Percentiles rank a stretch among this genome's conserved stretches.
These are phyloP conservation scores for Eolophus roseicapilla DNA, from an alignment of 2,113 vertebrate species.

Conservation along the genomic window DNA sequence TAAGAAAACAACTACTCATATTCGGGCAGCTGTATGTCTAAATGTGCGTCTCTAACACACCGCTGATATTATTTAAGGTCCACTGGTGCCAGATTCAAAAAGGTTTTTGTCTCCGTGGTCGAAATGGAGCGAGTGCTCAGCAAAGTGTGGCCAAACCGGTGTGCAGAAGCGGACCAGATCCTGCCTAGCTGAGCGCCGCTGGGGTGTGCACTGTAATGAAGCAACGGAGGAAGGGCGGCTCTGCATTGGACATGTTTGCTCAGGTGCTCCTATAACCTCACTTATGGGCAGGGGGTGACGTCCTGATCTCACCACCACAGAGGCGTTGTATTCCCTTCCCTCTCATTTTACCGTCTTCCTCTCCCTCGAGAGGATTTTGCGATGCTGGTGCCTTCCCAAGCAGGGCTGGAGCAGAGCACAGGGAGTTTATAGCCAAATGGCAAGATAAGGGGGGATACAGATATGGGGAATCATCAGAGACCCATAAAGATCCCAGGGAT, in stretches of 20 bases:
- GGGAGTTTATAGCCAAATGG: neutral
- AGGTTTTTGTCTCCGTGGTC: conserved; percentile 87
- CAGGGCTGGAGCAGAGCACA: neutral
- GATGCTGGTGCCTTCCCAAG: rapidly evolving
- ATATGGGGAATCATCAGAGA: neutral
- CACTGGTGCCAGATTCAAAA: conserved; percentile 49
- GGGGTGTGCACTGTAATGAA: conserved; percentile 79
- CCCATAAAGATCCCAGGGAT: neutral
- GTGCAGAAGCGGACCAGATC: conserved; percentile 85
- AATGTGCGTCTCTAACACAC: neutral
- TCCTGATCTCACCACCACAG: neutral
- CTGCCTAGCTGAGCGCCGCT: conserved; percentile 76
- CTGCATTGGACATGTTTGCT: conserved; percentile 83
- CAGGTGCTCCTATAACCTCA: conserved; percentile 58
- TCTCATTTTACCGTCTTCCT: neutral
- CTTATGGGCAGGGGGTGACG: neutral
- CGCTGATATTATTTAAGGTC: conserved; percentile 66
- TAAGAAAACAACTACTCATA: neutral
- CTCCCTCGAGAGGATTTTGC: neutral
- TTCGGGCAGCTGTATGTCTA: neutral
- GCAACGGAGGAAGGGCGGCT: conserved; percentile 81
- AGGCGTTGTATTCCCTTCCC: neutral
- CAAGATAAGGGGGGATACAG: neutral
- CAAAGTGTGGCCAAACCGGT: conserved; percentile 82
- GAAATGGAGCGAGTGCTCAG: conserved; percentile 87